Conservation (phyloP, 2,888 invertebrate genomes). For the Chromoteleia sp. region DNA sequence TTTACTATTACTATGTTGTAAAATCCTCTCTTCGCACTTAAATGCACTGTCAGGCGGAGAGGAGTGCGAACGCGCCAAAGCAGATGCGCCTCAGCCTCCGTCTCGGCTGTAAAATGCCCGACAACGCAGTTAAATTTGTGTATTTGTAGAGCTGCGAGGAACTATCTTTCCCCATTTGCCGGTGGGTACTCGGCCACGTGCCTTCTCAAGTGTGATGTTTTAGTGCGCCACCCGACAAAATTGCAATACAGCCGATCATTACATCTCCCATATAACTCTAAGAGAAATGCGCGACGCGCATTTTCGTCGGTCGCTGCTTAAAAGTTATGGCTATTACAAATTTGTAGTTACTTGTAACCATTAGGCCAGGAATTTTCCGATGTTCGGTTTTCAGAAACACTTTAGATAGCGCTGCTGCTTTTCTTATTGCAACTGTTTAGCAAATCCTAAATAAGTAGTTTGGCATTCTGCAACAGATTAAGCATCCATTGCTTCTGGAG, state of each 20-base stretch:
- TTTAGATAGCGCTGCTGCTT: neutral
- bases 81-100: constrained; percentile 66
- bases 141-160: constrained; percentile 77
- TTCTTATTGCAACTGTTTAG: too few species aligned
- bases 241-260: constrained; percentile 53
- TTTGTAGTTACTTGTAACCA: constrained; percentile 46
- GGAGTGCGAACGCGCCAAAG: constrained; percentile 46
- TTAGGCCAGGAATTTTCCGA: constrained; percentile 20
- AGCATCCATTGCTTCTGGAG: too few species aligned
- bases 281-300: constrained; percentile 14
- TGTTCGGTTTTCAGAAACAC: constrained; percentile 10
- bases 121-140: constrained; percentile 80
- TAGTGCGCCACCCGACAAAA: constrained; percentile 44
- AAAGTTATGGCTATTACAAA: constrained; percentile 24
- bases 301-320: constrained; percentile 5
- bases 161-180: constrained; percentile 62
- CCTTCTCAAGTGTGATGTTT: constrained; percentile 64
- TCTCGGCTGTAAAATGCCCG: constrained; percentile 78
- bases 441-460: too few species aligned
- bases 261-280: constrained; percentile 42
- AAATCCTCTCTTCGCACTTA: constrained; percentile 45
- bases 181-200: constrained; percentile 65
- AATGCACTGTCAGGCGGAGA: constrained; percentile 43
- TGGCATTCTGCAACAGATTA: too few species aligned
- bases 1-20: constrained; percentile 59